Conservation (phyloP, 2,888 invertebrate species). For the Sepiola atlantica region DNA sequence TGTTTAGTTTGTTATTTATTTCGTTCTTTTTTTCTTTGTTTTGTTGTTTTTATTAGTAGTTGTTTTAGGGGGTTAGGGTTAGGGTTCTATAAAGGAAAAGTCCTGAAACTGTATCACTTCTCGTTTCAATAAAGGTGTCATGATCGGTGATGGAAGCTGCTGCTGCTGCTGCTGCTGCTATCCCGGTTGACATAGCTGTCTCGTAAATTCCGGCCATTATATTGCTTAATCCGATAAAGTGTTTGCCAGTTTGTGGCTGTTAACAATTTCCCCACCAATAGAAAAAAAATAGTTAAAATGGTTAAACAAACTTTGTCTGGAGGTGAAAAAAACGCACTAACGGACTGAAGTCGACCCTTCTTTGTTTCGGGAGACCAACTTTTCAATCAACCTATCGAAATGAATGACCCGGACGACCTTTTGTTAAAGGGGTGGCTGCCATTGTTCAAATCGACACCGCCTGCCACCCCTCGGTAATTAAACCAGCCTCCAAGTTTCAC, state of each 20-base stretch:
- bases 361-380: not conserved
- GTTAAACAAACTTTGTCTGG: not conserved
- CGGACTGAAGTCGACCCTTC: not conserved
- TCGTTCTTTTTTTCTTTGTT: too few relatives aligned
- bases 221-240: too few relatives aligned
- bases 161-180: too few relatives aligned
- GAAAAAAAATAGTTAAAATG: not conserved
- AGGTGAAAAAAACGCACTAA: not conserved
- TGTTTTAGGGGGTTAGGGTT: too few relatives aligned
- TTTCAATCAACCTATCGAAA: not conserved
- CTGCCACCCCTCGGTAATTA: not conserved
- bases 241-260: not conserved
- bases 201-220: too few relatives aligned
- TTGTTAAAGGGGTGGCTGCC: not conserved
- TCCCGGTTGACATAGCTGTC: too few relatives aligned
- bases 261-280: not conserved
- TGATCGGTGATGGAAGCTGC: too few relatives aligned
- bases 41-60: too few relatives aligned
- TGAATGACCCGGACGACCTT: not conserved
- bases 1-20: too few relatives aligned
- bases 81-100: too few relatives aligned
- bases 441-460: not conserved
- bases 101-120: too few relatives aligned
- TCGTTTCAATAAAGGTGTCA: too few relatives aligned
- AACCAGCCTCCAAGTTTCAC: not conserved